A percentile compares a stretch with the other conserved stretches of the same genome.
Evolutionary conservation across 30 jellyfish, hydroid and myxozoan species (phyloP).

Genomic region (Aurelia sp.): DNA sequence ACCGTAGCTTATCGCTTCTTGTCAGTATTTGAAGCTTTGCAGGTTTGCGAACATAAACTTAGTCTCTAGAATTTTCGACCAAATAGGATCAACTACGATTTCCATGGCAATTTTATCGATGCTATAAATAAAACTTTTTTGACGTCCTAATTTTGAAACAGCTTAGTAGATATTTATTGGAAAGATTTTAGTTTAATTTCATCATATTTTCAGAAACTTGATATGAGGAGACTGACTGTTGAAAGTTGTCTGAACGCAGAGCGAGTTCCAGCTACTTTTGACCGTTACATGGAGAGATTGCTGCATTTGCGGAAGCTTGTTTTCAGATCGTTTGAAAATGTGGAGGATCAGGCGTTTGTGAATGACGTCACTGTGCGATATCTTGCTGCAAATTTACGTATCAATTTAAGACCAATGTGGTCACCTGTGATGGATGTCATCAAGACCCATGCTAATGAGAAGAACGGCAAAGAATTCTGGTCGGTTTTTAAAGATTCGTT

Average conservation of each 20-base stretch:
- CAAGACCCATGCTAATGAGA: constrained; percentile 54
- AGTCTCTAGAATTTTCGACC: no score
- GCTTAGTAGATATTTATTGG: no score
- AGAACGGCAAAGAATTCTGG: constrained; percentile 76
- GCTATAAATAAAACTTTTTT: no score
- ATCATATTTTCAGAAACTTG: background rate
- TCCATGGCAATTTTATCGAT: no score
- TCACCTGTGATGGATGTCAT: constrained; percentile 73
- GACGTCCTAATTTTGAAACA: no score
- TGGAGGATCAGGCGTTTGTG: background rate
- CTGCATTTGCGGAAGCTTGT: constrained; percentile 67
- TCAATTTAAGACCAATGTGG: constrained; percentile 86
- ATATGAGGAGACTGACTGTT: background rate
- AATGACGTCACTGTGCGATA: constrained; percentile 53
- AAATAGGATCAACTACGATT: no score
- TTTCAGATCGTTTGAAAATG: constrained; percentile 12
- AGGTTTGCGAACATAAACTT: no score
- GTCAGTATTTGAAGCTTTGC: no score
- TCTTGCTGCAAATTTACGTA: constrained; percentile 73
- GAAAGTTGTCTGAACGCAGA: constrained; percentile 74
- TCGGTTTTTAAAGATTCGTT: constrained; percentile 54
- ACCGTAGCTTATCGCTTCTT: no score
- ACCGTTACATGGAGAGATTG: constrained; percentile 69
- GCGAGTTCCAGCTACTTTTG: constrained; percentile 62
- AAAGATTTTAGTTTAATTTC: no score